Evolutionary conservation across 2,113 vertebrate species (phyloP).

Genomic region (Protobothrops flavoviridis): DNA sequence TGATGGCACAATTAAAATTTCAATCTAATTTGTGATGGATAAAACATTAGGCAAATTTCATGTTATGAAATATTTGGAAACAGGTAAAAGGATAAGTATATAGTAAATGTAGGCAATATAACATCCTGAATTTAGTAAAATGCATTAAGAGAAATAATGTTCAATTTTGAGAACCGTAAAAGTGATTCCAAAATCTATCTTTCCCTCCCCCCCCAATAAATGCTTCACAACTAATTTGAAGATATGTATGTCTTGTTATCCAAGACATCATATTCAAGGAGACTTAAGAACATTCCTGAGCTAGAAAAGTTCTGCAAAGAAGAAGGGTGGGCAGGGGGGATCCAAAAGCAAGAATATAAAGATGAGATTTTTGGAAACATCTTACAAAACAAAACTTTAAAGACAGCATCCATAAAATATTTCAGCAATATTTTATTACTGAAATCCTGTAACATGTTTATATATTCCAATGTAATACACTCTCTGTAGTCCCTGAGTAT

Average conservation of each 20-base stretch:
- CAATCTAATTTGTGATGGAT: not conserved
- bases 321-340: not conserved
- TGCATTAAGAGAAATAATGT: not conserved
- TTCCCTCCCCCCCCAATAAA: not conserved
- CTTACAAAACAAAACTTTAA: not conserved
- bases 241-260: not conserved
- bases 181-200: not conserved
- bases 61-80: not conserved
- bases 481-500: not conserved
- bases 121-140: not conserved
- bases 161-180: not conserved
- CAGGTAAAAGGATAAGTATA: not conserved
- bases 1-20: not conserved
- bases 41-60: not conserved
- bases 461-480: not conserved
- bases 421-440: not conserved
- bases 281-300: not conserved
- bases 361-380: not conserved
- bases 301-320: not conserved
- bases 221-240: not conserved
- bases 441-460: not conserved
- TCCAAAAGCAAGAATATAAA: not conserved
- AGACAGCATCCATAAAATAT: not conserved
- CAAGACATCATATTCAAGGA: not conserved
- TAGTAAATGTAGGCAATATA: not conserved